phyloP scores from a whole-genome alignment of 2,797 vertebrate genomes.

The Muscicapa striata region DNA sequence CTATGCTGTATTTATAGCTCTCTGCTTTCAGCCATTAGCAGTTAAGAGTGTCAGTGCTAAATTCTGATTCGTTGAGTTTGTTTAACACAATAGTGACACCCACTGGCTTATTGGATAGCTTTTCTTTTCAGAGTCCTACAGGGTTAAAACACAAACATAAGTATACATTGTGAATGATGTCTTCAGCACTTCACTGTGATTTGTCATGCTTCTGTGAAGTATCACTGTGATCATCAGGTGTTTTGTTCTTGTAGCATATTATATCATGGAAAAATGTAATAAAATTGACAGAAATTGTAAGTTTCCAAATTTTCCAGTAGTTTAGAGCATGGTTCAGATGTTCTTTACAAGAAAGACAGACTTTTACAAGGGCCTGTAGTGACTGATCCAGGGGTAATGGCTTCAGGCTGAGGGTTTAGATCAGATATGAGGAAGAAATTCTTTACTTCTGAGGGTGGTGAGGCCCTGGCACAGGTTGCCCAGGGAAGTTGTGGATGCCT shows the following conservation, averaged over 20 bases:
- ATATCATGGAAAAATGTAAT: not conserved
- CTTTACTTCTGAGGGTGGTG: not conserved
- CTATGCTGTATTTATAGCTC: not conserved
- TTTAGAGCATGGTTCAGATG: not conserved
- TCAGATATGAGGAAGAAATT: not conserved
- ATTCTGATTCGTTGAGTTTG: not conserved
- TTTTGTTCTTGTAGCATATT: not conserved
- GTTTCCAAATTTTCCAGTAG: not conserved
- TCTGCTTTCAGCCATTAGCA: not conserved
- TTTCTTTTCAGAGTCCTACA: not conserved
- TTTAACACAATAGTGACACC: conserved; percentile 52
- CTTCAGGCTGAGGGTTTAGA: not conserved
- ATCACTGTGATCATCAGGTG: not conserved
- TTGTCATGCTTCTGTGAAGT: not conserved
- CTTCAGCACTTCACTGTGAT: not conserved
- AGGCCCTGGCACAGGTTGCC: not conserved
- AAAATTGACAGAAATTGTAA: not conserved
- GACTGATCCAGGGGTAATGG: not conserved
- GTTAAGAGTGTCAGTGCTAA: not conserved
- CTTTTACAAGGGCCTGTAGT: not conserved
- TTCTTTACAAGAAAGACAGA: not conserved
- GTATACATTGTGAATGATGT: not conserved
- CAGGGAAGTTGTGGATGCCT: not conserved
- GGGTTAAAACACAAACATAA: not conserved
- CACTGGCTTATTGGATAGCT: conserved; percentile 16